Percentiles rank a stretch among this genome's conserved stretches.
Conservation (phyloP, 2,888 invertebrate species). For the Nomada goodeniana region DNA sequence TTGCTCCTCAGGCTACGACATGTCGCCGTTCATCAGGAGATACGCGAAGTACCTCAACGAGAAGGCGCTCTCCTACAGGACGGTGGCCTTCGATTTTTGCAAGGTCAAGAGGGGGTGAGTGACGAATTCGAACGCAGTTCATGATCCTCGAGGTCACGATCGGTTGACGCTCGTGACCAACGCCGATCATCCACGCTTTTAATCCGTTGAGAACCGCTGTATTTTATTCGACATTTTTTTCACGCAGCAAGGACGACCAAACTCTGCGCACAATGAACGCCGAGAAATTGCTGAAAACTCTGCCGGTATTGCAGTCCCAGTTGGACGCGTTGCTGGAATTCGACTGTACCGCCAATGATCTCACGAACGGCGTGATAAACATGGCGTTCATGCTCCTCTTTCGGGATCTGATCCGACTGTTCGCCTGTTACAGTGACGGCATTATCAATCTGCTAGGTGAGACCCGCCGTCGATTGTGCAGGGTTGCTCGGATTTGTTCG, state of each 20-base stretch:
- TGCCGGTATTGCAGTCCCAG: conserved; percentile 98
- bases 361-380: conserved; percentile 99
- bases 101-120: conserved; percentile 98
- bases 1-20: conserved; percentile 93
- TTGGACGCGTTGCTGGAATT: conserved; percentile 98
- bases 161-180: neutral
- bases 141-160: too few relatives aligned
- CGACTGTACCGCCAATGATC: conserved; percentile 97
- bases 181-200: neutral
- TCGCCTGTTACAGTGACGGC: conserved; percentile 99
- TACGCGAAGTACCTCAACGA: conserved; percentile 99
- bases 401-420: conserved; percentile 98
- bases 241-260: conserved; percentile 96
- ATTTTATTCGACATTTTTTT: neutral
- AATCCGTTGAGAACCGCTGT: too few relatives aligned
- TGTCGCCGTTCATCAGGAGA: conserved; percentile 99
- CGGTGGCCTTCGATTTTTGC: conserved; percentile 99
- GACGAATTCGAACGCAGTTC: neutral
- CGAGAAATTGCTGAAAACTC: conserved; percentile 97
- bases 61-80: conserved; percentile 99
- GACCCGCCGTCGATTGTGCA: conserved; percentile 25
- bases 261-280: conserved; percentile 98
- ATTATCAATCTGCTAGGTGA: conserved; percentile 97
- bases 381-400: conserved; percentile 99
- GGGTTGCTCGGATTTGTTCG: too few relatives aligned